A percentile compares a stretch with the other conserved stretches of the same genome.
phyloP scores from a whole-genome alignment of 2,888 invertebrate species.

The Tryphoninae sp. region DNA sequence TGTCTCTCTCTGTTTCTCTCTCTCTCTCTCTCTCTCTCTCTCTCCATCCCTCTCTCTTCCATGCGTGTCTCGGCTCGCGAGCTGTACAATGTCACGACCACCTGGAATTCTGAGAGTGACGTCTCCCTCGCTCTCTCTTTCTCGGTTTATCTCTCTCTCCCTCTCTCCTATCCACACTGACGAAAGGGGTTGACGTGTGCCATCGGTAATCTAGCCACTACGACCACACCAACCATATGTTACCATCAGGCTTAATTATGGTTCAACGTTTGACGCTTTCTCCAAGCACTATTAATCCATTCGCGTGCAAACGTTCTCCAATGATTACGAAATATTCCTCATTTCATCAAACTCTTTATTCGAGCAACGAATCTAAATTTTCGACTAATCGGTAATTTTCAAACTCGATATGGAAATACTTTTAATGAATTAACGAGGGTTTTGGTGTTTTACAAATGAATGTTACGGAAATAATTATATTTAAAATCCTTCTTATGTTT shows the following conservation, averaged over 20 bases:
- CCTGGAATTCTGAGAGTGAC: constrained; percentile 65
- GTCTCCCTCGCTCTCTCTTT: constrained; percentile 54
- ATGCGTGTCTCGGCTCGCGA: constrained; percentile 15
- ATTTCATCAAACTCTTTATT: too few relatives aligned
- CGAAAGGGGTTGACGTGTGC: constrained; percentile 42
- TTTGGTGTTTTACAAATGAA: neutral
- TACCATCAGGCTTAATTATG: neutral
- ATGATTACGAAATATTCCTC: too few relatives aligned
- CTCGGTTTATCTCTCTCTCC: neutral
- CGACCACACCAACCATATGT: constrained; percentile 33
- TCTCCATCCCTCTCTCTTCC: constrained; percentile 2
- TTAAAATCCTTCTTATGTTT: neutral
- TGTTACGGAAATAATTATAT: constrained; percentile 6
- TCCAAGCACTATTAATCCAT: too few relatives aligned
- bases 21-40: neutral
- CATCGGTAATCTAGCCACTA: constrained; percentile 47
- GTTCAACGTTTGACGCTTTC: neutral
- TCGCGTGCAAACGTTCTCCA: too few relatives aligned
- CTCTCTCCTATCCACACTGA: neutral
- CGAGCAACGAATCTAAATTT: too few relatives aligned
- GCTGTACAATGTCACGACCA: constrained; percentile 61
- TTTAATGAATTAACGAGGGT: too few relatives aligned
- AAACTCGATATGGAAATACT: too few relatives aligned
- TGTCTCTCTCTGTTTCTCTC: too few relatives aligned
- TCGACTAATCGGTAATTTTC: too few relatives aligned